phyloP scores from a whole-genome alignment of 2,113 vertebrate genomes.

The Dicerorhinus sumatrensis region DNA sequence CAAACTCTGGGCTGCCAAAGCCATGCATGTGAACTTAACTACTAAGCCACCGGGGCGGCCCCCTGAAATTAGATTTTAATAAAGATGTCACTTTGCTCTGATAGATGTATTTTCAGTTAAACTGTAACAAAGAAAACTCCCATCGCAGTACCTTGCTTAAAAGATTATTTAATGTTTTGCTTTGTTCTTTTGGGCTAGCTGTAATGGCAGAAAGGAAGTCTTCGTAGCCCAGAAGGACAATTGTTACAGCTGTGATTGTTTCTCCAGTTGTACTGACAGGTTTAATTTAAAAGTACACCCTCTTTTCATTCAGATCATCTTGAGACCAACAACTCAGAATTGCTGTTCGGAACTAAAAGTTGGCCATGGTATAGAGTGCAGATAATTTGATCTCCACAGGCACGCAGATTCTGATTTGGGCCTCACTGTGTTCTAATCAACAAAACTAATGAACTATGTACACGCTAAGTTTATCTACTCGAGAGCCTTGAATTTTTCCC shows the following conservation, averaged over 20 bases:
- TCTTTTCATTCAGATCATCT: background rate
- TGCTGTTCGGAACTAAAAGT: background rate
- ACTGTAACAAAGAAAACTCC: background rate
- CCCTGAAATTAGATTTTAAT: slow-evolving; percentile 28
- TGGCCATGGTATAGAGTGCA: background rate
- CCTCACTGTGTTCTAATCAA: slow-evolving; percentile 60
- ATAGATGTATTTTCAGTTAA: background rate
- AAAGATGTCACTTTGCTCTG: background rate
- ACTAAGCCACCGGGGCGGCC: too few relatives aligned
- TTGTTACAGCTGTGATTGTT: background rate
- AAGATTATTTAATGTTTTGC: background rate
- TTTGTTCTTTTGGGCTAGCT: background rate
- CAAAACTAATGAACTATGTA: slow-evolving; percentile 47
- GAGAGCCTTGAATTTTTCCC: background rate
- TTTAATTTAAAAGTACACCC: background rate
- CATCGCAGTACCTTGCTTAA: background rate
- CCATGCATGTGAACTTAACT: too few relatives aligned
- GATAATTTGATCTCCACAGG: slow-evolving; percentile 57
- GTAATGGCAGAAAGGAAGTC: background rate
- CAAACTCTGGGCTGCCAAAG: too few relatives aligned
- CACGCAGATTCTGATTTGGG: slow-evolving; percentile 57
- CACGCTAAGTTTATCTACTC: background rate
- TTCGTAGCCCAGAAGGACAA: background rate
- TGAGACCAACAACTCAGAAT: slow-evolving; percentile 13
- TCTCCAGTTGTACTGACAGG: background rate